Conservation (phyloP, 2,797 vertebrate species). For the Lemur catta region DNA sequence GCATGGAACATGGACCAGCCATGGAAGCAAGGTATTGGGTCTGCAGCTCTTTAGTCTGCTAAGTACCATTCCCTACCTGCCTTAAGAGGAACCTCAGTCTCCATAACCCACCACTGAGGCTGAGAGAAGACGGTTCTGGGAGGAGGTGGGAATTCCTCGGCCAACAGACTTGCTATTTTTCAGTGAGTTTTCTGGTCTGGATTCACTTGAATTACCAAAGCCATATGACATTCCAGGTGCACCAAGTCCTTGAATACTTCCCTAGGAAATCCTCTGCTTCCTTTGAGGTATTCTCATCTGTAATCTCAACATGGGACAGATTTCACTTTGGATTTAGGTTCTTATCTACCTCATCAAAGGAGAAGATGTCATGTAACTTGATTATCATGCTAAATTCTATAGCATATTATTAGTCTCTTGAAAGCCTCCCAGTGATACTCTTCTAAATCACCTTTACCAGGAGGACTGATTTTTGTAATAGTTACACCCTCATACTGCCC, state of each 20-base stretch:
- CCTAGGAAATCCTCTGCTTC: slow-evolving; percentile 17
- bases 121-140: slow-evolving; percentile 11
- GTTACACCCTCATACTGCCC: not conserved
- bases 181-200: slow-evolving; percentile 29
- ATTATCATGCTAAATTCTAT: slow-evolving; percentile 18
- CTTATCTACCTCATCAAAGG: slow-evolving; percentile 5
- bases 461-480: slow-evolving; percentile 21
- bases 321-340: slow-evolving; percentile 35
- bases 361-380: not conserved
- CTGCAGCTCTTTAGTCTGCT: not conserved
- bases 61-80: not conserved
- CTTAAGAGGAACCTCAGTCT: not conserved
- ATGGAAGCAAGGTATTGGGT: not conserved
- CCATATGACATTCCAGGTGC: not conserved
- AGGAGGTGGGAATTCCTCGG: not conserved
- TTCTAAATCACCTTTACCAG: slow-evolving; percentile 30
- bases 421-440: slow-evolving; percentile 6
- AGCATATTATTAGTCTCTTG: slow-evolving; percentile 17
- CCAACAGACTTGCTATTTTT: slow-evolving; percentile 29
- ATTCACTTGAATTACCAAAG: slow-evolving; percentile 32
- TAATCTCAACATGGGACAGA: slow-evolving; percentile 9
- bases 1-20: not conserved
- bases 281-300: slow-evolving; percentile 14
- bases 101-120: not conserved
- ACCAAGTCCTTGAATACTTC: slow-evolving; percentile 19